Base-by-base conservation (phyloP, 2,797 vertebrate genomes). In the Rhynchonycteris naso region DNA sequence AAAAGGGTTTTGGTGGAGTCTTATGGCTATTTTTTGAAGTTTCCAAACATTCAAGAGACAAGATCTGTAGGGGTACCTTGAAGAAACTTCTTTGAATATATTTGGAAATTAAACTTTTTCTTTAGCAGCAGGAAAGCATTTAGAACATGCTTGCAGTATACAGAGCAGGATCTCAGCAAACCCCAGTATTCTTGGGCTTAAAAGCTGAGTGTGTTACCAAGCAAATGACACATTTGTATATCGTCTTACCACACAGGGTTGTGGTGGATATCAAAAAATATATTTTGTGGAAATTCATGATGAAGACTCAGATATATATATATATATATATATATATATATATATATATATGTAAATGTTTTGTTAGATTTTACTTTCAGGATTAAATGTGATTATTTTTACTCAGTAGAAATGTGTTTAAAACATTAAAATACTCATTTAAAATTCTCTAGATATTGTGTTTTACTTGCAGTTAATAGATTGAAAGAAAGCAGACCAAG, bases 51-150 rank as follows among this genome's bases (percentile, higher is more conserved):
- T 66, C 65, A 83, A 5, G 5, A 38, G 35, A 3, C 68, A 50
- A 63, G 43, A 56, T 63, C 19, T 33, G 3, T 43, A 69, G 14
- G 5, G 2, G 13, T 82, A 38, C 38, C 33, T 56, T 61, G 21
- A 74, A 78, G 26, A 10, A 68, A 83, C 5, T 30, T 90, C 56
- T 15, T 54, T 66, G 52, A 79, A 83, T 7, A 28, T 90, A 59
- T 92, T 90, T 74, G 69, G 33, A 82, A 90, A 92, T 54, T 6
- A 52, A 56, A 94, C 26, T 58, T 35, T 81, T 79, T 52, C n/a
- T 63, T 7, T 54, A 80, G 7, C 2, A 88, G 33, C 21, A 74
- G 11, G 47, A 43, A 69, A 75, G 15, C 30, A 8, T 47, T 78
- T 83, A 26, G 35, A 68, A 83, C 24, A 56, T 35, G n/a, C 10